Base-by-base conservation (phyloP, 2,113 vertebrate genomes). In the Indicator indicator region DNA sequence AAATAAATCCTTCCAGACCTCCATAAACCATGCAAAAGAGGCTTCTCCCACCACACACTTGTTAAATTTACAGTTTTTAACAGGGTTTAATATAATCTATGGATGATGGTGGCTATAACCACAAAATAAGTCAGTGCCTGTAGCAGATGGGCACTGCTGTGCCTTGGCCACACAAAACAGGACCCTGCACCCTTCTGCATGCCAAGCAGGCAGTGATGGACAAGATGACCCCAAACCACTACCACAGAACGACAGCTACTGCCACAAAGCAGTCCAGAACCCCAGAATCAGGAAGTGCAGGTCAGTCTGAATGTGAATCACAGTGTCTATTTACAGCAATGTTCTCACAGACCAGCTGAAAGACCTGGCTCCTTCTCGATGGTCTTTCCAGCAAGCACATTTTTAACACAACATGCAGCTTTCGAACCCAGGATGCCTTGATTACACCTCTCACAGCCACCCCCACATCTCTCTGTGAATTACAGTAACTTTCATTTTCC, bases 21-120 rank as follows among this genome's bases (percentile, higher is more conserved):
- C 93, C 81, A 96, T 97, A 96, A 97, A 97, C 96, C 93, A 97
- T 69, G 63, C 56, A 94, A 96, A 97, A 94, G 90, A 96, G 71
- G 67, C 55, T 96, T 93, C 91, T 62, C 50, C 77, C 42, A 58
- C 21, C 81, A 63, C 77, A 76, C 21, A 58, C 82, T 72, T 56
- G 86, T 28, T 73, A 94, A 96, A 97, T 97, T 97, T 97, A 94
- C 88, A 94, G 82, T 96, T 96, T 95, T 95, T 90, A 97, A 83
- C 84, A 56, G 81, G 68, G 40, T 80, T 95, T 93, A 91, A 90
- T 90, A 70, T 83, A 93, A 97, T 92, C 88, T 90, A 48, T 77
- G 75, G 83, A 81, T 85, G 93, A 56, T 88, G 90, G 88, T 78
- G 60, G 60, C 81, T 90, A 72, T 40, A 52, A 64, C 2, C 50